Conservation (phyloP, 2,113 vertebrate genomes). For the Nothocercus julius region DNA sequence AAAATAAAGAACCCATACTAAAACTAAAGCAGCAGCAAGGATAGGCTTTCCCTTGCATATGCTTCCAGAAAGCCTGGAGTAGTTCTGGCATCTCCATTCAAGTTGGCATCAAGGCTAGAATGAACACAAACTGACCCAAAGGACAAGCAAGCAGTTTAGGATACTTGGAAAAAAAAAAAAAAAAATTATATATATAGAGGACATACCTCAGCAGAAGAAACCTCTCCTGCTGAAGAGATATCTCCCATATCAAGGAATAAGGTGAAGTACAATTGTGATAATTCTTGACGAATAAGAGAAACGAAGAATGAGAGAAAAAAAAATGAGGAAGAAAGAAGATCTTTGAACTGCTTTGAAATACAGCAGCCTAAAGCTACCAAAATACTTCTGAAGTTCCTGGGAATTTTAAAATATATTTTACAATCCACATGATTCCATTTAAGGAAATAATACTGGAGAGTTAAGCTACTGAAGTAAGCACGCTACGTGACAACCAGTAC, state of each 20-base stretch:
- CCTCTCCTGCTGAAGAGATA: background rate
- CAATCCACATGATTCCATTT: background rate
- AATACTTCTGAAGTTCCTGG: background rate
- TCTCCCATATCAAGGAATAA: conserved; percentile 21
- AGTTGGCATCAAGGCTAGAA: fast-evolving
- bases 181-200: background rate
- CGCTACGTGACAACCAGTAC: background rate
- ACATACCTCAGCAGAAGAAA: conserved; percentile 6
- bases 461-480: fast-evolving
- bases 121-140: fast-evolving
- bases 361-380: background rate
- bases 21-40: background rate
- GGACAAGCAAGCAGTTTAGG: background rate
- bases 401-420: background rate
- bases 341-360: background rate
- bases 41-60: background rate
- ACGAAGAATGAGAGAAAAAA: background rate
- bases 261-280: conserved; percentile 6
- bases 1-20: too few species aligned
- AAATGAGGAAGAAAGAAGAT: conserved; percentile 25
- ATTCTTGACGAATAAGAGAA: conserved; percentile 31
- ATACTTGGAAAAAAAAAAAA: conserved; percentile 1
- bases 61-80: fast-evolving
- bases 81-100: fast-evolving
- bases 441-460: background rate